A percentile compares a stretch with the other conserved stretches of the same genome.
These are phyloP conservation scores for Abscondita cerata DNA, from an alignment of 2,888 invertebrate genomes.

Conservation along the genomic window DNA sequence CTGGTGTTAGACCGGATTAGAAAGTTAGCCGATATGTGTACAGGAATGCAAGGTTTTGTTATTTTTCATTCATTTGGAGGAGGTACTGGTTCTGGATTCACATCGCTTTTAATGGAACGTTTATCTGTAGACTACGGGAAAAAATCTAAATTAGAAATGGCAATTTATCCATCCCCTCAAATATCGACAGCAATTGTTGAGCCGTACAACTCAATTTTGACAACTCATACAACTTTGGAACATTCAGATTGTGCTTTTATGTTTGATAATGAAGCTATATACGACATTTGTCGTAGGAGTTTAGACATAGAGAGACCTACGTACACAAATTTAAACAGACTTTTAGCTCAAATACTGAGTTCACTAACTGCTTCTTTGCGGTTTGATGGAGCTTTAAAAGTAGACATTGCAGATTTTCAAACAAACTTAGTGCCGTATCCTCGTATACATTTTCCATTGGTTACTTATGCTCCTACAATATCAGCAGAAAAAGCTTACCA, in stretches of 20 bases:
- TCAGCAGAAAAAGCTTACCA: constrained; percentile 60
- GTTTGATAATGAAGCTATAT: constrained; percentile 77
- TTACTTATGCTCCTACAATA: constrained; percentile 64
- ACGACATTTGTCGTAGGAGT: constrained; percentile 66
- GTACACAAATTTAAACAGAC: constrained; percentile 69
- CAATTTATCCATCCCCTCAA: constrained; percentile 78
- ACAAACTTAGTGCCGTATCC: constrained; percentile 62
- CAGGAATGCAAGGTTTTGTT: constrained; percentile 60
- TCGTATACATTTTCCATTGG: constrained; percentile 65
- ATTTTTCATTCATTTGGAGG: constrained; percentile 75
- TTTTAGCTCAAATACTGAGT: constrained; percentile 61
- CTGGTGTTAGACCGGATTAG: constrained; percentile 71
- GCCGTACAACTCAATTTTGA: constrained; percentile 69
- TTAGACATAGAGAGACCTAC: constrained; percentile 66
- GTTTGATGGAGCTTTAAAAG: constrained; percentile 67
- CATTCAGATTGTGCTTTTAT: constrained; percentile 69
- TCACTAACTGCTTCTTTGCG: constrained; percentile 58
- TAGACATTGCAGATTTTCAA: constrained; percentile 68
- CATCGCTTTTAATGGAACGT: constrained; percentile 80
- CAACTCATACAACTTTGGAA: constrained; percentile 67
- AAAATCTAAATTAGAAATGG: constrained; percentile 63
- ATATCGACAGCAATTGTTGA: constrained; percentile 60
- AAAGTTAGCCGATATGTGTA: constrained; percentile 70
- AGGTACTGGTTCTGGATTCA: constrained; percentile 84
- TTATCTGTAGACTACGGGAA: constrained; percentile 58